Base-by-base conservation (phyloP, 2,113 vertebrate species). In the Vicugna pacos region DNA sequence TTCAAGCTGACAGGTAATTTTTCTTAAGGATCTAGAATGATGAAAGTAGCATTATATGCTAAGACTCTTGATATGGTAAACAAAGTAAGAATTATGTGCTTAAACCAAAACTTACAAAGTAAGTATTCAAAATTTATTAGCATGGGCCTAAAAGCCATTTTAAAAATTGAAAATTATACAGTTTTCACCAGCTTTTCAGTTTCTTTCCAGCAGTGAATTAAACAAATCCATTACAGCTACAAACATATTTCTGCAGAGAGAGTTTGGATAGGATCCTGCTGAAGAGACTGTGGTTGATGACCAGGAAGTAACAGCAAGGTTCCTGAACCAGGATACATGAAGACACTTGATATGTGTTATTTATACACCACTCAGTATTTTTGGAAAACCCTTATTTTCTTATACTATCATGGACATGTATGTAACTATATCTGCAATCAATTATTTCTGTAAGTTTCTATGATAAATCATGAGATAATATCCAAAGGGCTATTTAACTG, bases 21-120 rank as follows among this genome's bases (percentile, higher is more conserved):
- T 88, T 97, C 96, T 96, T 96, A 93, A 94, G 82, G 85, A 24
- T 83, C 86, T 84, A 77, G 42, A 97, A 72, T 92, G 82, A 96
- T 96, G 77, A 94, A 97, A 90, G 28, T 60, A 95, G 65, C 75
- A 93, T 96, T 98, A 97, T 98, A 97, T 75, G 81, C 42, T 96
- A 96, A 97, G 50, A 89, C 46, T 98, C 91, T 96, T 91, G 94
- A 98, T 95, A 87, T 13, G 92, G 65, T 83, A 89, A 97, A 83
- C 60, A 81, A 35, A 56, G 81, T 95, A 97, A 97, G 46, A 89
- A 88, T 95, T 97, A 95, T 88, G 42, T 94, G 75, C 16, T 90
- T 93, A 90, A 62, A 93, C 70, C 73, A 96, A 89, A 98, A 92
- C 54, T 95, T 89, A 97, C 77, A 72, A 94, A 94, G 79, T 97